Percentiles rank a stretch among this genome's conserved stretches.
These are phyloP conservation scores for Aleiodes testaceus DNA, from an alignment of 2,888 invertebrate genomes.

Conservation along the genomic window DNA sequence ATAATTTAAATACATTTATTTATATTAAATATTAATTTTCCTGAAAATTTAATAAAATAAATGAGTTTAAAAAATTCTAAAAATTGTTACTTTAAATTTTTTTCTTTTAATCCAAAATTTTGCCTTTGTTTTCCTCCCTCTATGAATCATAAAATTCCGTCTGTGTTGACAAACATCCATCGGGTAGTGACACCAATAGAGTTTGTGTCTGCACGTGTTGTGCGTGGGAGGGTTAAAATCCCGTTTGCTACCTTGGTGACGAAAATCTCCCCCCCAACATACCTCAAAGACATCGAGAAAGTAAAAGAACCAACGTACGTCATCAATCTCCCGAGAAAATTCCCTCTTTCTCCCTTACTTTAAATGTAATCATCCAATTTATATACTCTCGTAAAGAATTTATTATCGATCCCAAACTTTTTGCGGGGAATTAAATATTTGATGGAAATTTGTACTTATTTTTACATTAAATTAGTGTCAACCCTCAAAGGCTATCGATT, in stretches of 20 bases:
- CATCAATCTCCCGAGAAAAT: not conserved
- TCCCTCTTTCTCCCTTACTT: not conserved
- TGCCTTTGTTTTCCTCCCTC: not conserved
- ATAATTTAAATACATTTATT: too few relatives aligned
- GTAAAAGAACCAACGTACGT: slow-evolving; percentile 10
- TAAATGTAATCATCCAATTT: too few relatives aligned
- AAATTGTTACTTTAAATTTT: not conserved
- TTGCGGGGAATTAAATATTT: too few relatives aligned
- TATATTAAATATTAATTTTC: too few relatives aligned
- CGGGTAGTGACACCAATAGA: not conserved
- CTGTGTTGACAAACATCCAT: slow-evolving; percentile 30
- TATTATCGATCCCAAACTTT: too few relatives aligned
- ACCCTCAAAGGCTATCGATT: too few relatives aligned
- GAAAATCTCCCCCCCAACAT: not conserved
- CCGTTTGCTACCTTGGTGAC: slow-evolving; percentile 29
- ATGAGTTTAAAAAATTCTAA: too few relatives aligned
- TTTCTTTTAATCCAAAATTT: not conserved
- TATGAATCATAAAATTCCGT: slow-evolving; percentile 26
- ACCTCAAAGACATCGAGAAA: not conserved
- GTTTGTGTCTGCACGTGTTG: slow-evolving; percentile 4
- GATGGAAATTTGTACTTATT: too few relatives aligned
- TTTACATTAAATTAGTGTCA: too few relatives aligned
- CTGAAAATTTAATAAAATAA: too few relatives aligned
- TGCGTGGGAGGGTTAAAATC: slow-evolving; percentile 20
- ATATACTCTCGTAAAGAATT: too few relatives aligned